Percentiles rank a stretch among this genome's conserved stretches.
Evolutionary conservation across 2,888 invertebrate species (phyloP).

Genomic region (Drosophila anomalata): DNA sequence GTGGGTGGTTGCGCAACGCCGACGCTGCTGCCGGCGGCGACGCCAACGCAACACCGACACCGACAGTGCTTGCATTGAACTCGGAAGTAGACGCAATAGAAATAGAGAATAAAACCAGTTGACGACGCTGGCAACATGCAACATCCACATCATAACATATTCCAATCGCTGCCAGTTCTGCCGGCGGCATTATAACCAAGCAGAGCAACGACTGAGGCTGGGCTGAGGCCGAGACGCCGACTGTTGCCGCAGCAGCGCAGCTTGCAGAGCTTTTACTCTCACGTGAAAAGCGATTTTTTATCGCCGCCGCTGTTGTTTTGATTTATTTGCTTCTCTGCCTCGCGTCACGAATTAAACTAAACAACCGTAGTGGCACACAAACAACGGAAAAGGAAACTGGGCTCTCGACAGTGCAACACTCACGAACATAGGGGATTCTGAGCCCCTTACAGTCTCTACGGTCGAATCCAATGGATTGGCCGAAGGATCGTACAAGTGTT

Average conservation of each 20-base stretch:
- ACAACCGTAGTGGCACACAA: constrained; percentile 59
- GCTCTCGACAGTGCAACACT: constrained; percentile 27
- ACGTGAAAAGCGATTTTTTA: constrained; percentile 64
- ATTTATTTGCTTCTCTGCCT: constrained; percentile 52
- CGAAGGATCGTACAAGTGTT: background rate
- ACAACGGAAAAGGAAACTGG: constrained; percentile 26
- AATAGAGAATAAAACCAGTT: constrained; percentile 74
- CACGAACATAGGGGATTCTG: constrained; percentile 7
- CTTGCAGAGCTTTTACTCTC: constrained; percentile 69
- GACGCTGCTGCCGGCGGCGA: constrained; percentile 14
- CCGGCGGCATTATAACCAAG: constrained; percentile 28
- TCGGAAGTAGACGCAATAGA: constrained; percentile 78
- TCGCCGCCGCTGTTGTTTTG: constrained; percentile 29
- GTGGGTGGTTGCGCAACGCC: constrained; percentile 78
- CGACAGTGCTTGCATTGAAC: constrained; percentile 70
- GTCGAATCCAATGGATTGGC: background rate
- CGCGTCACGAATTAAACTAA: constrained; percentile 76
- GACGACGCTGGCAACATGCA: constrained; percentile 44
- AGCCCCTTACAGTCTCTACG: background rate
- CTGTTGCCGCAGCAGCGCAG: constrained; percentile 37
- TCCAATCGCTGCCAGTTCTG: constrained; percentile 59
- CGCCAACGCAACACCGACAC: constrained; percentile 1
- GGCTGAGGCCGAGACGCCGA: constrained; percentile 38
- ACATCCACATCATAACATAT: constrained; percentile 77
- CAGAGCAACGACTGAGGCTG: constrained; percentile 37